These are phyloP conservation scores for Philopotamus ludificatus DNA, from an alignment of 1,140 invertebrate genomes.

Conservation along the genomic window DNA sequence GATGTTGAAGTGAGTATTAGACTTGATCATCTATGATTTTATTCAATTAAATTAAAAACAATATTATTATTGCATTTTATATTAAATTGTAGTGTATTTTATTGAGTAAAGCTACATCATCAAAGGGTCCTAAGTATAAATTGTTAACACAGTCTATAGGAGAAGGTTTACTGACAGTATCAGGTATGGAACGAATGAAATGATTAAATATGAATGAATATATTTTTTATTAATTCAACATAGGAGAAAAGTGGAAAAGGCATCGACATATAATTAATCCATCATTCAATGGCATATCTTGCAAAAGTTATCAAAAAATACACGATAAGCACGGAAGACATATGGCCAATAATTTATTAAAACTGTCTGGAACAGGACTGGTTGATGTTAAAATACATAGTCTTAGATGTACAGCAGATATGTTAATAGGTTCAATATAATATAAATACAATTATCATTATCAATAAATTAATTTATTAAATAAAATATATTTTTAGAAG, in stretches of 20 bases:
- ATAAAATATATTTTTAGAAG: constrained; percentile 4
- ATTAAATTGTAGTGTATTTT: constrained; percentile 8
- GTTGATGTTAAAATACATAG: background rate
- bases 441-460: background rate
- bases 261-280: constrained; percentile 16
- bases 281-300: background rate
- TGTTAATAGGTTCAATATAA: background rate
- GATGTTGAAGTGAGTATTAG: constrained; percentile 11
- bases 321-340: constrained; percentile 9
- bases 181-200: no score
- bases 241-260: constrained; percentile 7
- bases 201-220: no score
- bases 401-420: constrained; percentile 14
- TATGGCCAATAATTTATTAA: constrained; percentile 3
- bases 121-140: constrained; percentile 4
- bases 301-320: background rate
- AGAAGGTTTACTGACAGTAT: background rate
- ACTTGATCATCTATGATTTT: no score
- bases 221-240: no score
- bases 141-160: background rate
- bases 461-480: background rate
- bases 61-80: no score
- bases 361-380: background rate
- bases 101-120: background rate
- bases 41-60: no score